Evolutionary conservation across 2,888 invertebrate species (phyloP), one percentile per base, ranked within the genome.

Genomic region (Geotrupes spiniger): DNA sequence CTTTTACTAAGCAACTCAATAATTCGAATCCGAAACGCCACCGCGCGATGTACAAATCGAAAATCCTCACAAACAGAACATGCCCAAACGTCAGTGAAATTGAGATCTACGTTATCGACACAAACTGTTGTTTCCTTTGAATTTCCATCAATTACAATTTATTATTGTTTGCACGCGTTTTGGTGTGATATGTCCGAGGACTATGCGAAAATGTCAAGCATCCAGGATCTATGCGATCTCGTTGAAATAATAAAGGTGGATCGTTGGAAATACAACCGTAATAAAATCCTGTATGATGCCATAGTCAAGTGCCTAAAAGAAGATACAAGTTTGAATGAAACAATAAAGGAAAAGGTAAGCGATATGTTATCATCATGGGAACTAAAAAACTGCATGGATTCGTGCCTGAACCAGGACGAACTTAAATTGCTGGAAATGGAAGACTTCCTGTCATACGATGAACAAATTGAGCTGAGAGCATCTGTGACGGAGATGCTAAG

Each of bases 391-490:
- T 51, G 40, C 31, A 36, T 46, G 28, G 39, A 28, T 14, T 17
- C 50, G 2, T 8, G 26, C 14, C 31, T 31, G 21, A 39, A 33
- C n/a, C 28, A 47, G 8, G 28, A n/a, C 1, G 31, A 46, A 2
- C 15, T 36, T 12, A 51, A 29, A 5, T 25, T 51, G 15, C 27
- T 56, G 15, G 52, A 46, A 21, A 66, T 72, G 4, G 53, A 52
- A 4, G 63, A 69, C 52, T 49, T 66, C 37, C 61, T 75, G 16
- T 68, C 52, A 41, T 65, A 63, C 33, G 57, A 65, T 40, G 75
- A 76, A 51, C 66, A 63, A 50, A 53, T 12, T 6, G 25, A 40
- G 27, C 14, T 40, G 27, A 40, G n/a, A 27, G 6, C 10, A 8
- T n/a, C 40, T 2, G n/a, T 26, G 9, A 27, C 25, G 15, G 27